Conservation (phyloP, 2,888 invertebrate genomes). For the Drosophila lacicola region DNA sequence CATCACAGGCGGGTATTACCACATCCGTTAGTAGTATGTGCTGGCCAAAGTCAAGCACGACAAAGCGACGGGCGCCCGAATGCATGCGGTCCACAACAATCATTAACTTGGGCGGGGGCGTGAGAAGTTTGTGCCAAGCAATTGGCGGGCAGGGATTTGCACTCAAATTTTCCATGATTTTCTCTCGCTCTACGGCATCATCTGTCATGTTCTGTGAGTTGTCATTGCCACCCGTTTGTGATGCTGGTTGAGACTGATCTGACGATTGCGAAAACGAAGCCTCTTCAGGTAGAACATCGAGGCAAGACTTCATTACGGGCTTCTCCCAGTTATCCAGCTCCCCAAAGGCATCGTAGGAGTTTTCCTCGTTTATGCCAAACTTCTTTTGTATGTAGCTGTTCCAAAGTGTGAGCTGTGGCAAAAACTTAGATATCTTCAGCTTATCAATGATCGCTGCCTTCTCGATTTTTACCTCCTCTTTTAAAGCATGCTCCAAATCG, state of each 20-base stretch:
- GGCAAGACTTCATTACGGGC: slow-evolving; percentile 30
- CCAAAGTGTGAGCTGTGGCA: slow-evolving; percentile 67
- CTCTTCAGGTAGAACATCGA: slow-evolving; percentile 48
- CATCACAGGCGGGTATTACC: slow-evolving; percentile 91
- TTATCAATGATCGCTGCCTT: slow-evolving; percentile 63
- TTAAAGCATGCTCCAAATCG: slow-evolving; percentile 64
- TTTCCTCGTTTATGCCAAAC: slow-evolving; percentile 59
- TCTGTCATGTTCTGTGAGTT: slow-evolving; percentile 40
- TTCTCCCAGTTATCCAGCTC: slow-evolving; percentile 61
- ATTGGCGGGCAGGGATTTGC: slow-evolving; percentile 84
- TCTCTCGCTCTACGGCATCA: slow-evolving; percentile 56
- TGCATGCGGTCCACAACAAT: slow-evolving; percentile 97
- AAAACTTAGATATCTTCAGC: slow-evolving; percentile 67
- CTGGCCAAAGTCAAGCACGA: slow-evolving; percentile 96
- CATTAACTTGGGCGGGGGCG: slow-evolving; percentile 93
- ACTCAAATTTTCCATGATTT: slow-evolving; percentile 53
- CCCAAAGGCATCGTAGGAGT: slow-evolving; percentile 28
- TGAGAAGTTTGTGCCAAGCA: slow-evolving; percentile 91
- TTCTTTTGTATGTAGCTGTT: slow-evolving; percentile 69
- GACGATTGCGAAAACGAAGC: slow-evolving; percentile 35
- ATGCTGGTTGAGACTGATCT: slow-evolving; percentile 29
- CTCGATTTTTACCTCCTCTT: slow-evolving; percentile 67
- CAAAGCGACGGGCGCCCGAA: slow-evolving; percentile 96
- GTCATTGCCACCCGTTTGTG: slow-evolving; percentile 20
- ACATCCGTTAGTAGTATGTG: slow-evolving; percentile 94